These are phyloP conservation scores for Polypedilum pembai DNA, from an alignment of 1,140 invertebrate species.

Conservation along the genomic window DNA sequence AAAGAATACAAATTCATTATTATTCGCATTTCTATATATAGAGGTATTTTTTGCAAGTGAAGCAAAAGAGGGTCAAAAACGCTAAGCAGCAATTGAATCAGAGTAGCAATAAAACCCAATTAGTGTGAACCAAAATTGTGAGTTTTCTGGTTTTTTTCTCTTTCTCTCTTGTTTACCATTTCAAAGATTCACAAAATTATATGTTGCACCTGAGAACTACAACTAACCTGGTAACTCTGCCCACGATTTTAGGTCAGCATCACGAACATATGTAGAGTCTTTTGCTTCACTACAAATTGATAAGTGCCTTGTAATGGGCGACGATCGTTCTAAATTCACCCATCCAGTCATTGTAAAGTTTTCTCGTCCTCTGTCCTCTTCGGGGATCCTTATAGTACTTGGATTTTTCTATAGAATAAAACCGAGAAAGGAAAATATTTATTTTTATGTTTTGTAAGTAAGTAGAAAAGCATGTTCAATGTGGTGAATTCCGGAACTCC, in stretches of 20 bases:
- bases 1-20: not conserved
- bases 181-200: not conserved
- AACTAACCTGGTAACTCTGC: slow-evolving; percentile 61
- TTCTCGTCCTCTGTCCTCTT: slow-evolving; percentile 76
- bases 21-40: not conserved
- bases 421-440: not conserved
- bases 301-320: slow-evolving; percentile 67
- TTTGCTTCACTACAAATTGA: slow-evolving; percentile 66
- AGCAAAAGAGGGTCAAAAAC: not conserved
- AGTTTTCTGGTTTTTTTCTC: slow-evolving; percentile 16
- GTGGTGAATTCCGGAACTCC: not conserved
- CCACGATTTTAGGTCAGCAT: slow-evolving; percentile 71
- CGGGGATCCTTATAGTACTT: slow-evolving; percentile 71
- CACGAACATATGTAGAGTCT: slow-evolving; percentile 68
- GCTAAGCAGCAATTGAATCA: slow-evolving; percentile 27
- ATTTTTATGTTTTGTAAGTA: not conserved
- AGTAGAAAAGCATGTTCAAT: not conserved
- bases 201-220: not conserved
- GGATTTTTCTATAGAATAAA: slow-evolving; percentile 63
- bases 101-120: slow-evolving; percentile 25
- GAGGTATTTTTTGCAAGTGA: not conserved
- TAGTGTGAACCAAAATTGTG: slow-evolving; percentile 8
- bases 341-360: slow-evolving; percentile 76
- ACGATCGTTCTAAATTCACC: slow-evolving; percentile 57
- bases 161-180: not conserved